Evolutionary conservation across 2,113 vertebrate species (phyloP).

Genomic region (Numenius arquata): DNA sequence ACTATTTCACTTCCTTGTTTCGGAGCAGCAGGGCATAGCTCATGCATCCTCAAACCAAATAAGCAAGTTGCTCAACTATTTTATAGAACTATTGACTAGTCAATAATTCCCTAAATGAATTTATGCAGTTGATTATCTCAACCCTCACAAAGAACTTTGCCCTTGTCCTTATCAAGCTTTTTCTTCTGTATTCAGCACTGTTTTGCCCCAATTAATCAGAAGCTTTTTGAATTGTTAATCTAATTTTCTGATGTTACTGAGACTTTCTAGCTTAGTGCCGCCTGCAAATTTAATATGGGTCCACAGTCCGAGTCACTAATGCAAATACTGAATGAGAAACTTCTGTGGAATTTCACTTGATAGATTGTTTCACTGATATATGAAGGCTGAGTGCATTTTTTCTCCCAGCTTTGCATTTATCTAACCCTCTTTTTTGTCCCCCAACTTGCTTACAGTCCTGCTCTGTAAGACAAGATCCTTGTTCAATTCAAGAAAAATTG

Average conservation of each 20-base stretch:
- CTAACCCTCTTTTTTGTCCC: neutral
- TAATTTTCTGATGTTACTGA: neutral
- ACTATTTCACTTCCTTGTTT: neutral
- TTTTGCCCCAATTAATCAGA: neutral
- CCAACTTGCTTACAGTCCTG: neutral
- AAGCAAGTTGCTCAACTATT: neutral
- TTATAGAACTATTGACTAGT: neutral
- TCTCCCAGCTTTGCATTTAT: neutral
- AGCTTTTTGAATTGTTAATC: neutral
- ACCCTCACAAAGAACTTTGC: neutral
- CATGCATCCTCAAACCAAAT: neutral
- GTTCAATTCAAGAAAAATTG: neutral
- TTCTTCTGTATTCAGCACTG: neutral
- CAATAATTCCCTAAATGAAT: neutral
- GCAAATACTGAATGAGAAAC: neutral
- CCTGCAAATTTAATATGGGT: neutral
- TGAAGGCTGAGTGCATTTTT: neutral
- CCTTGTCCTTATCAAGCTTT: neutral
- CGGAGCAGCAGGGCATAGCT: neutral
- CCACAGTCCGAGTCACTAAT: neutral
- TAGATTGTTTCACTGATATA: neutral
- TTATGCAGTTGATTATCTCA: neutral
- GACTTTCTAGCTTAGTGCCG: neutral
- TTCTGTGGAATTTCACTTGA: neutral
- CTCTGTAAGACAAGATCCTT: neutral